Evolutionary conservation across 2,888 invertebrate genomes (phyloP), one percentile per base, ranked within the genome.

Genomic region (Drosophila rellima): DNA sequence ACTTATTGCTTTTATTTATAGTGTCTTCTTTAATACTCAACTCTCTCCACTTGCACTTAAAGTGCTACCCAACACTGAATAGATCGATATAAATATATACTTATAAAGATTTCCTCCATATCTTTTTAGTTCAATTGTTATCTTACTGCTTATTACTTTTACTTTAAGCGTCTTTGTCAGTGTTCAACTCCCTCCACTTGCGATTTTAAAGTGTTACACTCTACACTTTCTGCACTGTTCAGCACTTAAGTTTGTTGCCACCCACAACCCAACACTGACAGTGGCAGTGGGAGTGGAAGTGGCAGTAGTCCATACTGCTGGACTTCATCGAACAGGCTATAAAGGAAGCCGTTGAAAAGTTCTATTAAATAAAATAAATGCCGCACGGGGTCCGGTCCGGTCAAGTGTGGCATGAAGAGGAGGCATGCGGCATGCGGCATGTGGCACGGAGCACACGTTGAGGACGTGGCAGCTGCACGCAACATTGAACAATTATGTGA

Each of bases 401-500:
- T 75, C 75, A 75, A 75, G 74, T 69, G 75, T 61, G 79, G 78
- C 72, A 71, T 29, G 26, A 26, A n/a, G n/a, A n/a, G n/a, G n/a
- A n/a, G n/a, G n/a, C n/a, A n/a, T n/a, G n/a, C n/a, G n/a, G n/a
- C n/a, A n/a, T n/a, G n/a, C n/a, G 23, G 23, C 23, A 26, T 7
- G 23, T 7, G 66, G 62, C 55, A 45, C 61, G 68, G 63, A 67
- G 69, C 64, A 70, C 74, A 56, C 71, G 70, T 60, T 54, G 68
- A 56, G 73, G 31, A 83, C 87, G 84, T 88, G 83, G 87, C 87
- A 80, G 84, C 74, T 68, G 74, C 78, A 85, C 82, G 85, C 85
- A 82, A 89, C 84, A 85, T 85, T 85, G 82, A 85, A 70, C 88
- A 87, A 89, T 85, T 87, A 86, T 89, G 82, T 87, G 85, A 82